These are phyloP conservation scores for Phragmatobia fuliginosa DNA, from an alignment of 2,888 invertebrate species.

Conservation along the genomic window DNA sequence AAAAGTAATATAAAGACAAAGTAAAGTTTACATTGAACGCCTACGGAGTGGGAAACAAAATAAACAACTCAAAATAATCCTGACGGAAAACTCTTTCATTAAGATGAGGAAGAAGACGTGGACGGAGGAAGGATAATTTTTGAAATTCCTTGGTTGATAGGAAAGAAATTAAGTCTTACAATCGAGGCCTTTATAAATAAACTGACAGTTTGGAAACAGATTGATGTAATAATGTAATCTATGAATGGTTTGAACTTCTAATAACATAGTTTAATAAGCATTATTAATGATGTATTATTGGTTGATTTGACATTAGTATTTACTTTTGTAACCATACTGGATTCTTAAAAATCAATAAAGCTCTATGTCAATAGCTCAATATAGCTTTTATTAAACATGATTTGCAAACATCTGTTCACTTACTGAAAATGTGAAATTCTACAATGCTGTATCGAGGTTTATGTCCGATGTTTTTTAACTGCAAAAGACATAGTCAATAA, in stretches of 20 bases:
- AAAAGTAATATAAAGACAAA: conserved; percentile 48
- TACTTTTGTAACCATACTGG: conserved; percentile 28
- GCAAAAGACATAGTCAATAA: conserved; percentile 40
- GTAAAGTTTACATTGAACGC: conserved; percentile 39
- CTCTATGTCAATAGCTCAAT: too few relatives aligned
- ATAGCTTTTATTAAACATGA: too few relatives aligned
- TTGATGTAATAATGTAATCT: neutral
- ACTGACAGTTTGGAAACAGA: neutral
- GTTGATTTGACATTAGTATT: conserved; percentile 6
- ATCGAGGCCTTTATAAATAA: neutral
- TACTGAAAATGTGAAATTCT: conserved; percentile 9
- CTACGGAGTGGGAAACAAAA: conserved; percentile 62
- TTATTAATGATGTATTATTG: neutral
- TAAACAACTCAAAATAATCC: conserved; percentile 75
- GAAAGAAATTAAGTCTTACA: conserved; percentile 46
- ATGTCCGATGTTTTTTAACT: conserved; percentile 31
- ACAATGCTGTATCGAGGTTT: conserved; percentile 18
- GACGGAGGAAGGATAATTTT: conserved; percentile 68
- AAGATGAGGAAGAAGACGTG: conserved; percentile 70
- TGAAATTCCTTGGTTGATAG: conserved; percentile 59
- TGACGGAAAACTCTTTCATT: conserved; percentile 77
- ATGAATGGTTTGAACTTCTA: neutral
- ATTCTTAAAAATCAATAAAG: conserved; percentile 39
- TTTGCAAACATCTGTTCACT: neutral
- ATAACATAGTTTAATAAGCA: neutral